Percentiles rank a stretch among this genome's conserved stretches.
Conservation (phyloP, 64 coral and sea anemone species). For the Montipora capricornis region DNA sequence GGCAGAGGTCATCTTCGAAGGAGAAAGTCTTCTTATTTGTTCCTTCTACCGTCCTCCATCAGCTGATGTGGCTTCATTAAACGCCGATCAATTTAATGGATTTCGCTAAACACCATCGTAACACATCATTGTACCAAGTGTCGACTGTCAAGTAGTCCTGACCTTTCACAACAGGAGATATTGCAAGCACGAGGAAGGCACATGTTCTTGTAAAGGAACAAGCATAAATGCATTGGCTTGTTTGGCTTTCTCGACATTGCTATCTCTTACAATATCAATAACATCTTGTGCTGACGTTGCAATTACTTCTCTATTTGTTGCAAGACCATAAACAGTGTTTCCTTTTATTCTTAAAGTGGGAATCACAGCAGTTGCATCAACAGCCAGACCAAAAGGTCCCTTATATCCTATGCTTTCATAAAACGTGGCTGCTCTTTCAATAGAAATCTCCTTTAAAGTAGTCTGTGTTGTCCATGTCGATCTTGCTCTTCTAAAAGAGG, state of each 20-base stretch:
- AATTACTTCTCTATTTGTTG: constrained; percentile 3
- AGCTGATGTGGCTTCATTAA: too few relatives aligned
- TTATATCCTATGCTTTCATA: constrained; percentile 27
- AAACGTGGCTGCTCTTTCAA: constrained; percentile 8
- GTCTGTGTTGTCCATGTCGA: background rate
- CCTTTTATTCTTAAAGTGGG: constrained; percentile 36
- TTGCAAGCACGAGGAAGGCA: constrained; percentile 28
- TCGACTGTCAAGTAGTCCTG: constrained; percentile 11
- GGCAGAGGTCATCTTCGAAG: too few relatives aligned
- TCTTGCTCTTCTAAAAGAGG: background rate
- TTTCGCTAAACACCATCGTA: background rate
- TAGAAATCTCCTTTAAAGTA: constrained; percentile 1
- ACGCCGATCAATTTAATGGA: constrained; percentile 6
- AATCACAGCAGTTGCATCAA: constrained; percentile 27
- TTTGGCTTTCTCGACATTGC: background rate
- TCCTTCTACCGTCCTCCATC: too few relatives aligned
- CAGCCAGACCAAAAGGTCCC: background rate
- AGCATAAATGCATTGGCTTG: constrained; percentile 52
- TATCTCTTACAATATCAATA: background rate
- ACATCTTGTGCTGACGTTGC: constrained; percentile 24
- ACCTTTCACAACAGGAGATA: constrained; percentile 32
- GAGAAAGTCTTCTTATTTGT: too few relatives aligned
- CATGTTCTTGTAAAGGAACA: constrained; percentile 30
- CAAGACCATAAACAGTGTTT: constrained; percentile 11
- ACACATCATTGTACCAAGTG: background rate